Conservation (phyloP, 2,888 invertebrate genomes). For the Metopia argyrocephala region DNA sequence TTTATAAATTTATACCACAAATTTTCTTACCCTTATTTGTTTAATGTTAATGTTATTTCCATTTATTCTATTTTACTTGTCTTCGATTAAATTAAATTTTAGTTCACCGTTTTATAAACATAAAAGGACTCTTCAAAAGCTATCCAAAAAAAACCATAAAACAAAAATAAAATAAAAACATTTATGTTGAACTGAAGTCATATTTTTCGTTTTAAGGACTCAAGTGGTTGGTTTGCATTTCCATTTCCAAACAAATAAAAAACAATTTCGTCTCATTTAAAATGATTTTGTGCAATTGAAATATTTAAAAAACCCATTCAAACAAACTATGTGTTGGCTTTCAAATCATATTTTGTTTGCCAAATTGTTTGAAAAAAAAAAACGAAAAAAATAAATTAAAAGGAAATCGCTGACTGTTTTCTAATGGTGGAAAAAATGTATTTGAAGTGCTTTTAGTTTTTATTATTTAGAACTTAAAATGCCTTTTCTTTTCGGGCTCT, state of each 20-base stretch:
- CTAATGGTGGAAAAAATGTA: not conserved
- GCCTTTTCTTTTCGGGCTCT: not conserved
- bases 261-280: conserved; percentile 22
- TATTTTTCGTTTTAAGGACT: not conserved
- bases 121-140: no score
- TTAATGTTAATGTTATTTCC: no score
- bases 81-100: no score
- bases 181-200: not conserved
- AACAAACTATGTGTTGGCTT: conserved; percentile 32
- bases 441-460: no score
- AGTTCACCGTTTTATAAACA: no score
- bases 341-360: conserved; percentile 41
- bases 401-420: not conserved
- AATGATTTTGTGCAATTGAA: not conserved
- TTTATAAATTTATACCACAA: no score
- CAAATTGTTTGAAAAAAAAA: conserved; percentile 32
- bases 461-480: no score
- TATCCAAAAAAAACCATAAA: no score
- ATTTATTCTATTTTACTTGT: no score
- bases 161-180: not conserved
- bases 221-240: no score
- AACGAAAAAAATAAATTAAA: no score
- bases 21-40: no score
- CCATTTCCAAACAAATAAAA: not conserved
- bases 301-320: not conserved